Evolutionary conservation across 2,113 vertebrate genomes (phyloP).

Genomic region (Notarius lentiginosus): DNA sequence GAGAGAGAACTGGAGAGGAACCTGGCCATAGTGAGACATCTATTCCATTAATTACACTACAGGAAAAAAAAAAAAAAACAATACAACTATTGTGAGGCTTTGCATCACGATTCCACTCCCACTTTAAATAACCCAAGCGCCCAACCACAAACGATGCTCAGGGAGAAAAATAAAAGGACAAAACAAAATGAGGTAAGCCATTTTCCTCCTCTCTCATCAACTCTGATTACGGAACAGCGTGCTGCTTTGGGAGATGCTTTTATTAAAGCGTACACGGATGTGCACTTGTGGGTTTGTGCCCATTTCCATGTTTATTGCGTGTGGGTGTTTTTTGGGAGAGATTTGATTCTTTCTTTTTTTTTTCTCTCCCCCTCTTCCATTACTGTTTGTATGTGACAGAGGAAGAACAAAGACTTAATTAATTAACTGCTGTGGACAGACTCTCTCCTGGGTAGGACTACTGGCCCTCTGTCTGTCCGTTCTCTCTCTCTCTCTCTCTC

Average conservation of each 20-base stretch:
- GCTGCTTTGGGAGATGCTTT: slow-evolving; percentile 57
- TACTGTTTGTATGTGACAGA: slow-evolving; percentile 59
- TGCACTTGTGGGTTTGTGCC: slow-evolving; percentile 46
- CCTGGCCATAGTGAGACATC: slow-evolving; percentile 20
- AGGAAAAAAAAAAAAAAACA: slow-evolving; percentile 21
- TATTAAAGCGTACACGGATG: slow-evolving; percentile 60
- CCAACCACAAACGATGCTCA: slow-evolving; percentile 40
- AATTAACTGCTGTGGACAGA: slow-evolving; percentile 62
- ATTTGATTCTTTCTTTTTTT: slow-evolving; percentile 48
- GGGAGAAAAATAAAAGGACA: slow-evolving; percentile 46
- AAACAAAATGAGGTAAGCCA: slow-evolving; percentile 50
- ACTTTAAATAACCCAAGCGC: slow-evolving; percentile 42
- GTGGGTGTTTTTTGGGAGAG: slow-evolving; percentile 34
- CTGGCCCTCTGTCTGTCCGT: slow-evolving; percentile 28
- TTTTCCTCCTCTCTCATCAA: slow-evolving; percentile 54
- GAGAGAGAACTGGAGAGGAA: slow-evolving; percentile 10
- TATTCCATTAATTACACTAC: slow-evolving; percentile 53
- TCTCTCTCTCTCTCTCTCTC: slow-evolving; percentile 8
- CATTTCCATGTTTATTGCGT: slow-evolving; percentile 51
- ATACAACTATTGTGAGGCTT: slow-evolving; percentile 45
- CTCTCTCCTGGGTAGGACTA: slow-evolving; percentile 36
- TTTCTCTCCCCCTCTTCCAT: slow-evolving; percentile 32
- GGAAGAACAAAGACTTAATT: slow-evolving; percentile 67
- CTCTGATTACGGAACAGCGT: slow-evolving; percentile 55
- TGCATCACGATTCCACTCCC: slow-evolving; percentile 41